phyloP scores from a whole-genome alignment of 2,888 invertebrate species.

The Amblyjoppa fuscipennis region DNA sequence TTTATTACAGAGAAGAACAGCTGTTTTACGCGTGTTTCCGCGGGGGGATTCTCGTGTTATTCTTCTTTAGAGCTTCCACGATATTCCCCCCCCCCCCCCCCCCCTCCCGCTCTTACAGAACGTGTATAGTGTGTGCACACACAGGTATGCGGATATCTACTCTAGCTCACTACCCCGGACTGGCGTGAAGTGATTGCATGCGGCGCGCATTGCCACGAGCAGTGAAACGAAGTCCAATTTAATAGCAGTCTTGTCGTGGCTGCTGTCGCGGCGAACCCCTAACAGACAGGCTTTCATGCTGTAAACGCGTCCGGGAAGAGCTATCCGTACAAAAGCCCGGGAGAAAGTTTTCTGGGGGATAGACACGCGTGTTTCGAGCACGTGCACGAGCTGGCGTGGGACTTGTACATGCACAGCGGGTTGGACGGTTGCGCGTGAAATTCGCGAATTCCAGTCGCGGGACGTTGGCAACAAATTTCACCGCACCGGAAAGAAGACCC shows the following conservation, averaged over 20 bases:
- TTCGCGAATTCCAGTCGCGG: neutral
- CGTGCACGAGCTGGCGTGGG: neutral
- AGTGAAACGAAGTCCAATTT: conserved; percentile 68
- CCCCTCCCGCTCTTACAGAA: neutral
- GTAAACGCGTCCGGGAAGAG: conserved; percentile 47
- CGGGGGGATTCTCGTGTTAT: conserved; percentile 23
- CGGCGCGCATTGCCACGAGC: conserved; percentile 50
- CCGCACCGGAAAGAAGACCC: neutral
- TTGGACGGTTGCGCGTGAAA: neutral
- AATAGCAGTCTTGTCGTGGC: conserved; percentile 62
- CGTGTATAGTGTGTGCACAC: neutral
- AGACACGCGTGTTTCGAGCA: neutral
- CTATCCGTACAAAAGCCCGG: conserved; percentile 8
- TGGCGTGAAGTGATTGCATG: conserved; percentile 73
- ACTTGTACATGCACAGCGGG: neutral
- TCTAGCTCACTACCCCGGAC: conserved; percentile 32
- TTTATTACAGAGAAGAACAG: conserved; percentile 16
- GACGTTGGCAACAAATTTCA: neutral
- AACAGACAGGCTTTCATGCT: conserved; percentile 64
- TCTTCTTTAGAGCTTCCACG: conserved; percentile 14
- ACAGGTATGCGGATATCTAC: conserved; percentile 7
- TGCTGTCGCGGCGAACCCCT: conserved; percentile 57
- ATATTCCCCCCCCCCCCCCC: neutral
- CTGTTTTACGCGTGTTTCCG: conserved; percentile 22
- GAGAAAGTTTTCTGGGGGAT: conserved; percentile 32